These are phyloP conservation scores for Ctenodactylus gundi DNA, from an alignment of 2,113 vertebrate genomes.

Conservation along the genomic window DNA sequence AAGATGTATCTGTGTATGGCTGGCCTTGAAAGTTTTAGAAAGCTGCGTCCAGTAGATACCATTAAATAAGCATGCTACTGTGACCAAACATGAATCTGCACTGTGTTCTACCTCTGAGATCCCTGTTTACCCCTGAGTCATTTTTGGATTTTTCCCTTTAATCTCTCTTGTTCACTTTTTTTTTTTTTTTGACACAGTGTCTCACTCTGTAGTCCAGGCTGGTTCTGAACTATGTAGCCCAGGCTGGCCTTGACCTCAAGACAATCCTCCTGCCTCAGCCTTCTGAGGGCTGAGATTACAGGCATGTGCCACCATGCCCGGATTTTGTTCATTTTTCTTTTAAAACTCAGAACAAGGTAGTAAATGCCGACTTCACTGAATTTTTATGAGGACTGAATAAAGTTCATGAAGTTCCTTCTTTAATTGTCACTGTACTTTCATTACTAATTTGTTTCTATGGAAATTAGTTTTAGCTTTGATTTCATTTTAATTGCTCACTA, in stretches of 20 bases:
- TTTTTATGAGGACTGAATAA: constrained; percentile 6
- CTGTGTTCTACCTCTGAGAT: too few species aligned
- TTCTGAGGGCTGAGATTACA: too few species aligned
- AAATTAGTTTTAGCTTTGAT: constrained; percentile 12
- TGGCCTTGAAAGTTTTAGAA: not conserved
- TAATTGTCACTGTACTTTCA: not conserved
- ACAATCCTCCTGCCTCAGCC: too few species aligned
- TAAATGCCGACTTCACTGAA: not conserved
- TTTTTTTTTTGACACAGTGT: too few species aligned
- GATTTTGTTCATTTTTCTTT: constrained; percentile 2
- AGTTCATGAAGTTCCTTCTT: not conserved
- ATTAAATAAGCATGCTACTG: not conserved
- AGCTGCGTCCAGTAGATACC: not conserved
- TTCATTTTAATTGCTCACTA: constrained; percentile 37
- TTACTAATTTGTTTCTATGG: constrained; percentile 5
- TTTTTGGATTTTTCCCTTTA: not conserved
- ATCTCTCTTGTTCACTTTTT: not conserved
- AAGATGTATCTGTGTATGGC: not conserved
- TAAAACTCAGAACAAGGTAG: not conserved
- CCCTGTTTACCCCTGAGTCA: too few species aligned
- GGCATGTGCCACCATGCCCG: too few species aligned
- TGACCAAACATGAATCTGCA: fast-evolving
- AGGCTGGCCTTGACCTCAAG: too few species aligned
- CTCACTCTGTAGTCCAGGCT: too few species aligned
- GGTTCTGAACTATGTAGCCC: too few species aligned